Evolutionary conservation across 2,888 invertebrate genomes (phyloP).

Genomic region (Drosophila trichaetosa): DNA sequence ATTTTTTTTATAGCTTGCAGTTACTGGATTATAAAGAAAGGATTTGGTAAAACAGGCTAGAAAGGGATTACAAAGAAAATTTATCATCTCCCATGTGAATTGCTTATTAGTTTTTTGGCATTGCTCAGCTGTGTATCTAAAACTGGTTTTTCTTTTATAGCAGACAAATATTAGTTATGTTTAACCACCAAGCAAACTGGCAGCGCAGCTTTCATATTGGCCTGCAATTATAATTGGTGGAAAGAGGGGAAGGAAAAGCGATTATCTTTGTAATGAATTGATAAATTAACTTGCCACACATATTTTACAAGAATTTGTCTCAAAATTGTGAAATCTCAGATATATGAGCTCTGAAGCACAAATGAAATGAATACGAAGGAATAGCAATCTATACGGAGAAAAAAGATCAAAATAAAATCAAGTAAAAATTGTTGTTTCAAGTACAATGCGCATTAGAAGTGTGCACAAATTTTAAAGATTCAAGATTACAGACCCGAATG

Average conservation of each 20-base stretch:
- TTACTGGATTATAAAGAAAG: background rate
- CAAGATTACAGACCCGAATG: background rate
- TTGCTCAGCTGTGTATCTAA: constrained; percentile 7
- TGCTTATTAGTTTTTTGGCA: background rate
- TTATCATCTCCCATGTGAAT: background rate
- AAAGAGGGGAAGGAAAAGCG: constrained; percentile 6
- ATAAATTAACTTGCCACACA: background rate
- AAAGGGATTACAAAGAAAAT: constrained; percentile 1
- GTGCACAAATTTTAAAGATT: background rate
- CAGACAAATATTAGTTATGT: background rate
- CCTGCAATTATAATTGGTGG: constrained; percentile 4
- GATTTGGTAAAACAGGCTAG: too few relatives aligned
- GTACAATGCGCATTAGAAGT: background rate
- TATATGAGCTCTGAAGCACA: background rate
- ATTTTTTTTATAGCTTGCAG: background rate
- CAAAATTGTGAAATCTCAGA: background rate
- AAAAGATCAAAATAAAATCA: background rate
- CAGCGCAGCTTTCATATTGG: constrained; percentile 42
- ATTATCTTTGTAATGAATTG: background rate
- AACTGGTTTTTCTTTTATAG: constrained; percentile 50
- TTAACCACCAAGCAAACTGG: constrained; percentile 1
- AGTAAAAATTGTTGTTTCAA: constrained; percentile 1
- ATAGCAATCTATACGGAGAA: background rate
- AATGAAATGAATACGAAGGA: background rate
- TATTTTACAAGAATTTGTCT: background rate